A percentile compares a stretch with the other conserved stretches of the same genome.
These are phyloP conservation scores for Empis stercorea DNA, from an alignment of 2,888 invertebrate species.

Conservation along the genomic window DNA sequence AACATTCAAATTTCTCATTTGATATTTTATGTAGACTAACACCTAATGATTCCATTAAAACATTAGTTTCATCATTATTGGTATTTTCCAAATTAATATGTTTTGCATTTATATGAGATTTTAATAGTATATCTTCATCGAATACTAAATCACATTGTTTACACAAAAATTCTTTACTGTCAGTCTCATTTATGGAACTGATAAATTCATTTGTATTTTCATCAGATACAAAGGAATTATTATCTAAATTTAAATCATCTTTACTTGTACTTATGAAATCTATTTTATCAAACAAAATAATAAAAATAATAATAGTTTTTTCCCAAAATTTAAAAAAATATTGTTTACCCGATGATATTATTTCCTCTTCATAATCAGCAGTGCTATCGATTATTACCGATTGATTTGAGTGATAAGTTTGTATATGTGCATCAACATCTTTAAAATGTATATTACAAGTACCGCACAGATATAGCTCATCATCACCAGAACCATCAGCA, in stretches of 20 bases:
- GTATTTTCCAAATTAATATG: constrained; percentile 15
- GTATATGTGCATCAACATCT: constrained; percentile 8
- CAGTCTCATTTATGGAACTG: neutral
- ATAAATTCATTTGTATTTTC: constrained; percentile 6
- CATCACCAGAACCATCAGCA: neutral
- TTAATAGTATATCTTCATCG: constrained; percentile 10
- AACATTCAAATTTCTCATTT: too few relatives aligned
- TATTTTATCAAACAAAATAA: too few relatives aligned
- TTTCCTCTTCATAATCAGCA: neutral
- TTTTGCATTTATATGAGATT: too few relatives aligned
- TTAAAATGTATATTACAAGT: constrained; percentile 8
- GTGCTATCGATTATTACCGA: constrained; percentile 2
- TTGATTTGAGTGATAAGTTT: constrained; percentile 9
- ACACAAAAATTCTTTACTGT: constrained; percentile 21
- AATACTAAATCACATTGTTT: constrained; percentile 25
- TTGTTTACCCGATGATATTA: neutral
- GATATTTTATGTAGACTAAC: too few relatives aligned
- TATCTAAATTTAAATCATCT: too few relatives aligned
- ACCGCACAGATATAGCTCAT: constrained; percentile 9
- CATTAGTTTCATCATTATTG: constrained; percentile 18
- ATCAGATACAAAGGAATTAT: neutral
- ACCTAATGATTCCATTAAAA: too few relatives aligned
- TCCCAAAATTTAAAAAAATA: too few relatives aligned
- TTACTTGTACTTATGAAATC: too few relatives aligned
- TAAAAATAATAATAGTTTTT: too few relatives aligned